Percentiles rank a stretch among this genome's conserved stretches.
These are phyloP conservation scores for Loxodonta africana DNA, from an alignment of 2,113 vertebrate species.

Conservation along the genomic window DNA sequence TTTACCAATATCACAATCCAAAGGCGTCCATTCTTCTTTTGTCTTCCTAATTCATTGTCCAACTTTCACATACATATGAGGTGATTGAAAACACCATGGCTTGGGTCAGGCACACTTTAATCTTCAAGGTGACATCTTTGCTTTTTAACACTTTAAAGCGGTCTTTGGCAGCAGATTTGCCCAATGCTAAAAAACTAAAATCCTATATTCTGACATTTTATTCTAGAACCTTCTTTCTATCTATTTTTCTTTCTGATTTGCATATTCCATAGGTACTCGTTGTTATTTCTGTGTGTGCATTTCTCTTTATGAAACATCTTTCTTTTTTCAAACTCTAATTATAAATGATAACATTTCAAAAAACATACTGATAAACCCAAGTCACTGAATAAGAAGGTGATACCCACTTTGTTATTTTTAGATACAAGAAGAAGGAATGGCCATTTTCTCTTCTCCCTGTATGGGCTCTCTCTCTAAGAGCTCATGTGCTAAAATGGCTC, in stretches of 20 bases:
- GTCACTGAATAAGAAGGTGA: not conserved
- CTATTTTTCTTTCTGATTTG: constrained; percentile 8
- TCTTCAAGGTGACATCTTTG: too few species aligned
- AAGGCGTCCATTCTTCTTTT: too few species aligned
- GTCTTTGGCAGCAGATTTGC: too few species aligned
- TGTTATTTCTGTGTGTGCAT: not conserved
- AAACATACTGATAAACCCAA: not conserved
- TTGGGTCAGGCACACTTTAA: too few species aligned
- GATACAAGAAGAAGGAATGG: not conserved
- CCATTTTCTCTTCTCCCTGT: not conserved
- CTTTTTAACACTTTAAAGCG: too few species aligned
- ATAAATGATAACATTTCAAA: not conserved
- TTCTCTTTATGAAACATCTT: not conserved
- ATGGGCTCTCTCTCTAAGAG: not conserved
- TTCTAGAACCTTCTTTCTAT: not conserved
- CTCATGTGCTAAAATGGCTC: not conserved
- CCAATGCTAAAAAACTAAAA: not conserved
- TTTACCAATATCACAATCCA: too few species aligned
- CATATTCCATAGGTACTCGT: not conserved
- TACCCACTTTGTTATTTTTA: not conserved
- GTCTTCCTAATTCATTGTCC: too few species aligned
- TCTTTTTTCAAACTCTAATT: not conserved
- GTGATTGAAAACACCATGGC: too few species aligned
- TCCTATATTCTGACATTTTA: not conserved
- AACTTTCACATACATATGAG: too few species aligned